Base-by-base conservation (phyloP, 1,140 invertebrate genomes). In the Dendrolimus kikuchii region DNA sequence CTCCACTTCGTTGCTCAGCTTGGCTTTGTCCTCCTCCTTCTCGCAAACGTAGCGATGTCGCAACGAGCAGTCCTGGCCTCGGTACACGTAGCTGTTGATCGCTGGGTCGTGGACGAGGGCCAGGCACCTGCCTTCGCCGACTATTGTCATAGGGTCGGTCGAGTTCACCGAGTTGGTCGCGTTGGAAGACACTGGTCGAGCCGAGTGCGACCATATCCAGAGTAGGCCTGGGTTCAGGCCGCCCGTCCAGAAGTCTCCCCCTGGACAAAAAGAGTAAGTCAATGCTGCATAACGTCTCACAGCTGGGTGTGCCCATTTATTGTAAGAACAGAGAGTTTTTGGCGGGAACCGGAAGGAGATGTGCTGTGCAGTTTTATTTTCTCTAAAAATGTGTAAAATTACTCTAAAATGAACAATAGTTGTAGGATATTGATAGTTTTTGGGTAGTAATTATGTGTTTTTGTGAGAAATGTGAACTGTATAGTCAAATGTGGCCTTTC, bases 121-220 rank as follows among this genome's bases (percentile, higher is more conserved):
- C 39, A 89, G 78, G 51, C 87, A 78, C 51, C 88, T 81, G 0
- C 78, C 64, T 43, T 77, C 85, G 66, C 73, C 86, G 7, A 65
- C 76, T 69, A 65, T 81, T 39, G 47, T 60, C 23, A 45, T 46
- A 48, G 68, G 66, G 54, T 65, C 68, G 45, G 73, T 62, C 43
- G 67, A 72, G 54, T 74, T 77, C 51, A 38, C 53, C 39, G 10
- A 66, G 43, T 64, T 64, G 40, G 74, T 82, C 53, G 74, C 68
- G 23, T 88, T 74, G 76, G 74, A 74, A 51, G 72, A 59, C 51
- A 95, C 91, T 0, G 93, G 93, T 58, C 91, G 89, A 0, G 92
- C 94, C 43, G 92, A 94, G 61, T 92, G 92, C 5, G 93, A 91
- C 94, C 94, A 95, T 67, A 95, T 95, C 94, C 94, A 95, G 10